These are phyloP conservation scores for Pangasius larnaudii DNA, from an alignment of 2,797 vertebrate species.

Conservation along the genomic window DNA sequence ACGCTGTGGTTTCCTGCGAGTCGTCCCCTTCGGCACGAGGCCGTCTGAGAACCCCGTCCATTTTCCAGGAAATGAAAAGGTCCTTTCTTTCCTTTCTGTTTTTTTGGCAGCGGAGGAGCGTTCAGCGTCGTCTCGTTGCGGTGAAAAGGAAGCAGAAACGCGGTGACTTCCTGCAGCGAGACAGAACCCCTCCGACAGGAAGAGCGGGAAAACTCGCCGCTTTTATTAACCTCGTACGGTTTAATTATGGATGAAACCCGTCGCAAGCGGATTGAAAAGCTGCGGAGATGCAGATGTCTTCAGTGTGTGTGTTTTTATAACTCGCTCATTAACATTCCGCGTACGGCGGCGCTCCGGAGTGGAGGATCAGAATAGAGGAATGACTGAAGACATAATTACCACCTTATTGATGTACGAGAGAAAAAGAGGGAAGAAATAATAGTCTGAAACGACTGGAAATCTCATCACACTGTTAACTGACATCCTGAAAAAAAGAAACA, in stretches of 20 bases:
- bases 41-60: constrained; percentile 57
- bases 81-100: neutral
- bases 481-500: constrained; percentile 30
- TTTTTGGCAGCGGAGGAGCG: constrained; percentile 37
- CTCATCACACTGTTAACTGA: constrained; percentile 44
- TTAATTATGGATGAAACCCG: constrained; percentile 59
- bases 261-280: constrained; percentile 54
- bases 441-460: constrained; percentile 7
- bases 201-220: constrained; percentile 43
- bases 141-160: constrained; percentile 32
- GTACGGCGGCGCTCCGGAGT: constrained; percentile 51
- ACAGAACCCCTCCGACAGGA: constrained; percentile 54
- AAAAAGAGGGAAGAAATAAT: constrained; percentile 15
- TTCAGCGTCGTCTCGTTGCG: constrained; percentile 37
- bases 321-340: constrained; percentile 61
- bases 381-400: constrained; percentile 61
- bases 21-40: constrained; percentile 54
- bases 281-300: constrained; percentile 61
- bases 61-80: constrained; percentile 62
- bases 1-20: constrained; percentile 75
- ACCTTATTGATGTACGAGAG: constrained; percentile 60
- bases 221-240: constrained; percentile 57
- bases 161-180: constrained; percentile 49
- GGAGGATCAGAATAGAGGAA: constrained; percentile 58
- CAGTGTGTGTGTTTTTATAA: constrained; percentile 58